phyloP scores from a whole-genome alignment of 2,797 vertebrate genomes.

The Pangasius sanitwongsei region DNA sequence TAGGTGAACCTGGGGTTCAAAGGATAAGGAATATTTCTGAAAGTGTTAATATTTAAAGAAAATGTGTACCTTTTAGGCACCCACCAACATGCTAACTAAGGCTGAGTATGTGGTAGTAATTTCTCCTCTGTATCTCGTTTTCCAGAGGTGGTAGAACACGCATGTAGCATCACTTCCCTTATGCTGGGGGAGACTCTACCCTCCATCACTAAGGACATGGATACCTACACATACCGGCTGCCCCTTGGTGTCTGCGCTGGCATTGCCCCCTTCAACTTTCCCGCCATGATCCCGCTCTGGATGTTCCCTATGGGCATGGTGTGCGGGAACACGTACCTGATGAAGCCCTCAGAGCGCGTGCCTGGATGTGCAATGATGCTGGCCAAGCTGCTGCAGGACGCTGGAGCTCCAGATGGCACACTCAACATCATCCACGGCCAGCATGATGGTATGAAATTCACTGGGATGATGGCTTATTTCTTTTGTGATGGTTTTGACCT shows the following conservation, averaged over 20 bases:
- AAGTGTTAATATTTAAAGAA: neutral
- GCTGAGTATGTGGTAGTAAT: neutral
- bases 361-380: constrained; percentile 91
- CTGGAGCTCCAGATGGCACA: constrained; percentile 91
- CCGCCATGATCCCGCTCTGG: constrained; percentile 97
- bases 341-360: constrained; percentile 95
- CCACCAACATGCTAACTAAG: neutral
- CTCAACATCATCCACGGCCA: constrained; percentile 95
- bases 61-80: neutral
- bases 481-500: neutral
- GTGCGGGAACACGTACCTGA: constrained; percentile 92
- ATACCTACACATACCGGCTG: constrained; percentile 89
- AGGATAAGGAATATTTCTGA: neutral
- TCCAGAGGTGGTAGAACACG: constrained; percentile 95
- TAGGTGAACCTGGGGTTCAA: neutral
- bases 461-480: neutral
- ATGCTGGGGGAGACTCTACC: constrained; percentile 94
- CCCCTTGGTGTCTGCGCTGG: constrained; percentile 93
- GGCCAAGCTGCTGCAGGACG: constrained; percentile 90
- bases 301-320: constrained; percentile 97
- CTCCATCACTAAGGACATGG: constrained; percentile 96
- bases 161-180: constrained; percentile 92
- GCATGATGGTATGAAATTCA: constrained; percentile 79
- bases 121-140: neutral
- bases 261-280: constrained; percentile 95